Base-by-base conservation (phyloP, 2,888 invertebrate genomes). In the Morpho helenor region DNA sequence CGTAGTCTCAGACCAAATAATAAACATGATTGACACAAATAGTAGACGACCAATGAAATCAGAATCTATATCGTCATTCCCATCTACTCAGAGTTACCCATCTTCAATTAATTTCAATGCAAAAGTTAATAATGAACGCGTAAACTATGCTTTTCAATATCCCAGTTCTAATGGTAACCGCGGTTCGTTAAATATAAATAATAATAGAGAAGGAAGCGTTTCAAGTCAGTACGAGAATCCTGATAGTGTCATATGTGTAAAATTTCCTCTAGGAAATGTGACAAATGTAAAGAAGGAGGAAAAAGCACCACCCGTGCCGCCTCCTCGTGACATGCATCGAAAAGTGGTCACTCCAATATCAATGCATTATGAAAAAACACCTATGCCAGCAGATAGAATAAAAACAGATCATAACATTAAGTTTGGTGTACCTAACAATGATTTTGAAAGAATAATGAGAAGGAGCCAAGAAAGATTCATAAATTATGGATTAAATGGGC, bases 271-370 rank as follows among this genome's bases (percentile, higher is more conserved):
- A 47, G 91, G 91, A 57, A 91, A 88, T 69, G 83, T 88, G 7
- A 81, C 82, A 46, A 84, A 84, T 65, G 77, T 81, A 44, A 85
- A 82, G 66, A 82, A 81, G 67, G 89, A 91, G 49, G 86, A 87
- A 53, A 91, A 88, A 50, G 72, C 92, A 44, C 95, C 96, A 6
- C 96, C 96, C 0, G 94, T 94, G 4, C 96, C 96, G 40, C 96
- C 96, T 0, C 96, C 96, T n/a, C 88, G 95, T 68, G 95, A 95
- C 80, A 95, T 94, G 65, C 91, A 92, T 70, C 91, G 94, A 60
- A 91, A 93, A 78, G 86, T 92, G 10, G 80, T 91, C 22, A 90
- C 91, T 42, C 88, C 88, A 62, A 66, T 90, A 67, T 90, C 91
- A 31, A 91, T 90, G 86, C 87, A 86, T 72, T 89, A 91, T 70